These are phyloP conservation scores for Seriola quinqueradiata DNA, from an alignment of 2,113 vertebrate genomes.

Conservation along the genomic window DNA sequence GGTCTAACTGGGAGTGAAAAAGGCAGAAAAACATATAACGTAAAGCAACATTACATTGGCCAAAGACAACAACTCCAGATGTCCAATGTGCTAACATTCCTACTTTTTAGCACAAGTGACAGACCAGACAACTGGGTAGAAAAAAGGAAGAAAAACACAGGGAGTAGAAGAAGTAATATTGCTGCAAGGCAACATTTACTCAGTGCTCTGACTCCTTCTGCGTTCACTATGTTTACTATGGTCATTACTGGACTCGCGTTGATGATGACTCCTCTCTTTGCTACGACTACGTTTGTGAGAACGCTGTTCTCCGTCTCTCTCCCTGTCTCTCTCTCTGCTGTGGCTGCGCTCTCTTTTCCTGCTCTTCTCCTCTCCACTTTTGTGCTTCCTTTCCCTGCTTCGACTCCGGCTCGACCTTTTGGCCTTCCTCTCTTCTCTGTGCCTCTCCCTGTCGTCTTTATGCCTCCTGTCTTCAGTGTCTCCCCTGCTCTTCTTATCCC, in stretches of 20 bases:
- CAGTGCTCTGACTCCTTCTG: conserved; percentile 89
- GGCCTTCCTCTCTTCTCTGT: conserved; percentile 89
- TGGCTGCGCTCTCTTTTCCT: conserved; percentile 90
- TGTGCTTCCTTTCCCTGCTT: conserved; percentile 87
- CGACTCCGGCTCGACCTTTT: conserved; percentile 78
- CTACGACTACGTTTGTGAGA: conserved; percentile 91
- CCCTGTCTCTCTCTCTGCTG: conserved; percentile 84
- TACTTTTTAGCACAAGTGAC: conserved; percentile 71
- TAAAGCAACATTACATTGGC: conserved; percentile 67
- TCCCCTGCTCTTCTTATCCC: conserved; percentile 89
- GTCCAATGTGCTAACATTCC: conserved; percentile 81
- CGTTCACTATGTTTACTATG: conserved; percentile 86
- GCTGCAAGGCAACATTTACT: conserved; percentile 74
- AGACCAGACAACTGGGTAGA: conserved; percentile 49
- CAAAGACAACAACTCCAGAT: conserved; percentile 54
- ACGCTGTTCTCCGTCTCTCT: conserved; percentile 86
- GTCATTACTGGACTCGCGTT: conserved; percentile 89
- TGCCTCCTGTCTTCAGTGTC: conserved; percentile 89
- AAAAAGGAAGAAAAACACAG: conserved; percentile 39
- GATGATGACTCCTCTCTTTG: conserved; percentile 90
- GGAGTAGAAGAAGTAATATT: conserved; percentile 48
- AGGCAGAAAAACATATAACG: conserved; percentile 59
- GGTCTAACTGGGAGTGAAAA: conserved; percentile 54
- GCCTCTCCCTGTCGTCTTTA: conserved; percentile 91
- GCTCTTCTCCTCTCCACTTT: conserved; percentile 87